These are phyloP conservation scores for Heteromormyrus szaboi DNA, from an alignment of 2,797 vertebrate species.

Conservation along the genomic window DNA sequence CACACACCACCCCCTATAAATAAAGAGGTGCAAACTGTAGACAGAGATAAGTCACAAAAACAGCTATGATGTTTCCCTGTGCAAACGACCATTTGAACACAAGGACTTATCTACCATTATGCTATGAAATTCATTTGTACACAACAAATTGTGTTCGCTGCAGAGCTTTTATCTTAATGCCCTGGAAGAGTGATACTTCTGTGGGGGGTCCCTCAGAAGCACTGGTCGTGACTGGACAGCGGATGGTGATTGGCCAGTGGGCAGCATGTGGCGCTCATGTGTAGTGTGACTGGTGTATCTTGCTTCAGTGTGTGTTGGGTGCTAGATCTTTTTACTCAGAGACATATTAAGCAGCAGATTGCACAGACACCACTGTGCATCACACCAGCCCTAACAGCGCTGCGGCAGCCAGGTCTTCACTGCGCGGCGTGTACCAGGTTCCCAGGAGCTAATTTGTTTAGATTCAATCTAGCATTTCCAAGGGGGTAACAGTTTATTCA, in stretches of 20 bases:
- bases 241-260: slow-evolving; percentile 32
- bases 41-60: background rate
- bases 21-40: background rate
- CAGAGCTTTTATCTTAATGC: slow-evolving; percentile 21
- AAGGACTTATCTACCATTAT: background rate
- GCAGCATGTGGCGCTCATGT: background rate
- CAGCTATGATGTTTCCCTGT: background rate
- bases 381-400: background rate
- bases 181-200: background rate
- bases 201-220: slow-evolving; percentile 36
- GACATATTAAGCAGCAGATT: background rate
- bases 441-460: background rate
- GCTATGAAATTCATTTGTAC: background rate
- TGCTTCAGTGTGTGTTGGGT: slow-evolving; percentile 37
- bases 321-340: background rate
- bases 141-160: background rate
- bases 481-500: background rate
- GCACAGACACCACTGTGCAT: background rate
- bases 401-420: background rate
- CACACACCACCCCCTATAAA: background rate
- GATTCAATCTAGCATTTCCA: background rate
- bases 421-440: background rate
- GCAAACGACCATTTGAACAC: background rate
- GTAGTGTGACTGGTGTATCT: background rate
- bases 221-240: slow-evolving; percentile 47